Conservation (phyloP, 1,140 invertebrate species). For the Oreohelix idahoensis region DNA sequence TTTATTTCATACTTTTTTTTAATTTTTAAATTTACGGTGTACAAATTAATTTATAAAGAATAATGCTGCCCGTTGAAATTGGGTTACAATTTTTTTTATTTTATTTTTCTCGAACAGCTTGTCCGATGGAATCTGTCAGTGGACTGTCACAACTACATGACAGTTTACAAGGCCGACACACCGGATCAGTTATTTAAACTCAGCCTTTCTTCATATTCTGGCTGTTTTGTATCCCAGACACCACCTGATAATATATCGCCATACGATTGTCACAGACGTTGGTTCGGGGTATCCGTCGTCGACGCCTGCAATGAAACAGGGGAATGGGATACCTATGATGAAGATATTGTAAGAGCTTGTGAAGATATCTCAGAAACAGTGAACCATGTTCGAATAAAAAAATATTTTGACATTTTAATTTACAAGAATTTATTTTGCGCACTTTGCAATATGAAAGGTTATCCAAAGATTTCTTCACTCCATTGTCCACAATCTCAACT, state of each 20-base stretch:
- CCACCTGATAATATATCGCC: neutral
- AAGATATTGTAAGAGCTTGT: neutral
- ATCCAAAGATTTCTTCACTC: neutral
- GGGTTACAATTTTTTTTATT: too few relatives aligned
- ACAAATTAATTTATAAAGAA: too few relatives aligned
- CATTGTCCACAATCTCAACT: too few relatives aligned
- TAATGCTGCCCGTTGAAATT: too few relatives aligned
- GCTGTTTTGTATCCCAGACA: neutral
- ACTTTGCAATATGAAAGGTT: neutral
- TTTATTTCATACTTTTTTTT: too few relatives aligned
- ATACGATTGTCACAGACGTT: neutral
- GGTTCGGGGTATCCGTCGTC: neutral
- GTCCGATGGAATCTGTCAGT: neutral
- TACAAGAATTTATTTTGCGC: slow-evolving; percentile 6
- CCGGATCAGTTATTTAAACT: neutral
- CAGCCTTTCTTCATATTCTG: neutral
- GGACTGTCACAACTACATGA: neutral
- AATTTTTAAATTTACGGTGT: too few relatives aligned
- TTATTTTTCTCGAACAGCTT: neutral
- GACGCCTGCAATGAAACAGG: neutral
- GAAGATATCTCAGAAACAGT: neutral
- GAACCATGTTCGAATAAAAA: neutral
- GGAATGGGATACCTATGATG: neutral
- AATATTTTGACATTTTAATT: neutral
- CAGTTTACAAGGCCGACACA: neutral